phyloP scores from a whole-genome alignment of 2,888 invertebrate genomes.

The Leucophora obtusa region DNA sequence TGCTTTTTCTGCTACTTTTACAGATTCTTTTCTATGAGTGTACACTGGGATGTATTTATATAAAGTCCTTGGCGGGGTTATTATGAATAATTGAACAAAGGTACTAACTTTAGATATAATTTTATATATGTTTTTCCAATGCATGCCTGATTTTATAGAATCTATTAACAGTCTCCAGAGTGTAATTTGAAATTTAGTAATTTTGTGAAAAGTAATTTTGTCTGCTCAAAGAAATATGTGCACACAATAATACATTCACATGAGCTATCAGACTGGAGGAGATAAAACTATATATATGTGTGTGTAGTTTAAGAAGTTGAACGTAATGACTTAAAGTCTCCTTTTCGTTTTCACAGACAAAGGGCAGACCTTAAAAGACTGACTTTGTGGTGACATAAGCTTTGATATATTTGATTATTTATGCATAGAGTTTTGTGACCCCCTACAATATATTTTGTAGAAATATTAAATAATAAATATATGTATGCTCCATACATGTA shows the following conservation, averaged over 20 bases:
- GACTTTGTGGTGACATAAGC: not conserved
- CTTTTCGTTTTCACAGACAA: not conserved
- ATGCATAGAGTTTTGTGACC: conserved; percentile 41
- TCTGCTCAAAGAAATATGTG: conserved; percentile 35
- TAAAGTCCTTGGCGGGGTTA: too few species aligned
- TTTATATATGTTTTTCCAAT: not conserved
- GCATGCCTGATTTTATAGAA: conserved; percentile 6
- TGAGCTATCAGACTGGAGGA: not conserved
- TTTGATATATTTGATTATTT: conserved; percentile 50
- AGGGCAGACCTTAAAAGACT: conserved; percentile 1
- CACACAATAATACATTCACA: not conserved
- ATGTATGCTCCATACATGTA: not conserved
- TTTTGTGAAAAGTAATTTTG: conserved; percentile 51
- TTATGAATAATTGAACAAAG: conserved; percentile 27
- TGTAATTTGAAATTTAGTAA: conserved; percentile 46
- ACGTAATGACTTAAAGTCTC: conserved; percentile 32
- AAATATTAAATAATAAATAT: not conserved
- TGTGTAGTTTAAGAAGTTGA: conserved; percentile 1
- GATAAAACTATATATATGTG: not conserved
- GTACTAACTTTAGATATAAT: not conserved
- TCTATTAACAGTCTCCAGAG: conserved; percentile 37
- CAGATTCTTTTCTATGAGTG: too few species aligned
- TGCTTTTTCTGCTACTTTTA: too few species aligned
- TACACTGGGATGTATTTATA: too few species aligned
- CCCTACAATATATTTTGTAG: not conserved